Conservation (phyloP, 2,797 vertebrate genomes). For the Manis javanica region DNA sequence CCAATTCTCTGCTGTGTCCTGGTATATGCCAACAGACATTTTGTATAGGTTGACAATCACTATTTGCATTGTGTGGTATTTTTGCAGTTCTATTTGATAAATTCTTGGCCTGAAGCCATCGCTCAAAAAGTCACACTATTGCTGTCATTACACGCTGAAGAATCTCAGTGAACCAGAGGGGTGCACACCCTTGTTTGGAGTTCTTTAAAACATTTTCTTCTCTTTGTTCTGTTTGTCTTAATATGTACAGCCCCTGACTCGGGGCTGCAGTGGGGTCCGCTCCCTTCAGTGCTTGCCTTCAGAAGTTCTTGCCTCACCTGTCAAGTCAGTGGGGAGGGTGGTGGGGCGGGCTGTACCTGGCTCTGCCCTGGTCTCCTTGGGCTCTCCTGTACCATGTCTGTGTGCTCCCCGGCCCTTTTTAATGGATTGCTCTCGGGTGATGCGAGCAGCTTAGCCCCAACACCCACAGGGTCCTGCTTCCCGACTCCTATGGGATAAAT, state of each 20-base stretch:
- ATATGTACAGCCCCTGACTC: fast-evolving
- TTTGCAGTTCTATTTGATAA: background rate
- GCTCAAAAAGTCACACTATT: background rate
- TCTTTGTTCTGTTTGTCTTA: background rate
- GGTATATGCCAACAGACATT: background rate
- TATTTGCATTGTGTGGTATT: background rate
- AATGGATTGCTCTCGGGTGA: background rate
- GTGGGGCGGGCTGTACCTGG: too few relatives aligned
- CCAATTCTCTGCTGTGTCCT: background rate
- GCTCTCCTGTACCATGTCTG: background rate
- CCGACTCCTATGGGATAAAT: fast-evolving
- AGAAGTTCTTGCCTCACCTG: background rate
- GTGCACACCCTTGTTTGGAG: background rate
- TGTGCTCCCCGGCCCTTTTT: background rate
- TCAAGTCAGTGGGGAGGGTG: background rate
- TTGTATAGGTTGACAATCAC: background rate
- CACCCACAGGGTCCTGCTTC: background rate
- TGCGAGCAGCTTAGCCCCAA: background rate
- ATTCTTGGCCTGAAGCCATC: background rate
- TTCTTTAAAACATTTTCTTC: background rate
- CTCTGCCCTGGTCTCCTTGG: background rate
- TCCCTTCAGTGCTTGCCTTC: background rate
- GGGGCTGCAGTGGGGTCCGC: fast-evolving
- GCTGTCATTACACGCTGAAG: background rate
- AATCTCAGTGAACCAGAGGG: background rate